phyloP scores from a whole-genome alignment of 2,888 invertebrate species.

The Tribolium freemani region DNA sequence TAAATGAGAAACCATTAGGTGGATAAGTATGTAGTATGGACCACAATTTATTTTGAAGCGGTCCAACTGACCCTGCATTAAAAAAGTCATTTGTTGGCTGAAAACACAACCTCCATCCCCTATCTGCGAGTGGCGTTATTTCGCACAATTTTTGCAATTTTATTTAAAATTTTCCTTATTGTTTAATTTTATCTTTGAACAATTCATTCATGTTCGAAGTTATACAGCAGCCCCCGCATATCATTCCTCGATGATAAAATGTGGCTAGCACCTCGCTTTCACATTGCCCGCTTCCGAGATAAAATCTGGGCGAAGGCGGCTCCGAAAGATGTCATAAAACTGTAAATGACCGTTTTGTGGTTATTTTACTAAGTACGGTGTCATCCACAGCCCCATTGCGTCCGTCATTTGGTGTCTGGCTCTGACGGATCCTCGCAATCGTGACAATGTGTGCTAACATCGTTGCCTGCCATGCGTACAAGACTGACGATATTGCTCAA shows the following conservation, averaged over 20 bases:
- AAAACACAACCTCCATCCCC: background rate
- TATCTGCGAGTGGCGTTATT: background rate
- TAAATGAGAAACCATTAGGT: no score
- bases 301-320: conserved; percentile 62
- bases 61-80: no score
- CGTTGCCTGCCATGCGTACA: conserved; percentile 40
- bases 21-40: no score
- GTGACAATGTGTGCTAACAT: conserved; percentile 49
- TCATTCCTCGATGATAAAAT: conserved; percentile 59
- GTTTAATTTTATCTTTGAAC: conserved; percentile 4
- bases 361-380: conserved; percentile 67
- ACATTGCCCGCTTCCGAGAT: conserved; percentile 55
- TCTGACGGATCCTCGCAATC: conserved; percentile 53
- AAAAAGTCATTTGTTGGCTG: no score
- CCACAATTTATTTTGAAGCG: no score
- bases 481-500: conserved; percentile 41
- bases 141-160: conserved; percentile 23
- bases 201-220: conserved; percentile 51
- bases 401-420: conserved; percentile 62
- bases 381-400: conserved; percentile 64
- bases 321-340: conserved; percentile 63
- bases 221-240: conserved; percentile 54
- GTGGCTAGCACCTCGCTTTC: conserved; percentile 53
- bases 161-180: background rate
- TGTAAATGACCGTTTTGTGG: conserved; percentile 66